A percentile compares a stretch with the other conserved stretches of the same genome.
Conservation (phyloP, 2,113 vertebrate species). For the Hyaena hyaena region DNA sequence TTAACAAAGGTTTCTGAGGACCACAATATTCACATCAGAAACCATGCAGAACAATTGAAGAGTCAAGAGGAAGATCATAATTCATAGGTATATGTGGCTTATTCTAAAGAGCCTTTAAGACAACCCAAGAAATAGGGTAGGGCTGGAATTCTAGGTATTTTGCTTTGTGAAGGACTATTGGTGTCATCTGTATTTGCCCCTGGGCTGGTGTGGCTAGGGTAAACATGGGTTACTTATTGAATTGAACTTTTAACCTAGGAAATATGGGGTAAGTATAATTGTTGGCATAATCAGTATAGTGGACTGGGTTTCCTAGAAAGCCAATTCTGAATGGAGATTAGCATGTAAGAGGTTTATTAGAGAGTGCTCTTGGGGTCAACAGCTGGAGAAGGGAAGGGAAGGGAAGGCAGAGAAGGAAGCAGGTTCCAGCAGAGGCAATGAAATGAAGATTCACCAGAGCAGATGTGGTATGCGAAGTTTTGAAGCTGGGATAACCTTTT, state of each 20-base stretch:
- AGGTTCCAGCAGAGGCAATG: background rate
- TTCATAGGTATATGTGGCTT: background rate
- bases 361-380: background rate
- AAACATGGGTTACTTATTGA: background rate
- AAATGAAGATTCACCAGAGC: background rate
- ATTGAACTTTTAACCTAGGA: background rate
- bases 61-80: background rate
- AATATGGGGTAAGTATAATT: background rate
- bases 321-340: background rate
- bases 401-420: background rate
- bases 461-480: accelerated
- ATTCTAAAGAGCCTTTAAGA: background rate
- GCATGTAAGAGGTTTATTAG: background rate
- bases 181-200: background rate
- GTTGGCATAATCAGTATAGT: background rate
- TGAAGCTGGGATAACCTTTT: background rate
- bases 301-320: slow-evolving; percentile 12
- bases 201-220: background rate
- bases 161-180: background rate
- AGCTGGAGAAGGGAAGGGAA: background rate
- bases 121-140: background rate
- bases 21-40: background rate
- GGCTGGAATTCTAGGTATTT: background rate
- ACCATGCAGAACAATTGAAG: background rate
- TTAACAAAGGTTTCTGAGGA: background rate